phyloP scores from a whole-genome alignment of 1,140 invertebrate species.

The Coelopa frigida region DNA sequence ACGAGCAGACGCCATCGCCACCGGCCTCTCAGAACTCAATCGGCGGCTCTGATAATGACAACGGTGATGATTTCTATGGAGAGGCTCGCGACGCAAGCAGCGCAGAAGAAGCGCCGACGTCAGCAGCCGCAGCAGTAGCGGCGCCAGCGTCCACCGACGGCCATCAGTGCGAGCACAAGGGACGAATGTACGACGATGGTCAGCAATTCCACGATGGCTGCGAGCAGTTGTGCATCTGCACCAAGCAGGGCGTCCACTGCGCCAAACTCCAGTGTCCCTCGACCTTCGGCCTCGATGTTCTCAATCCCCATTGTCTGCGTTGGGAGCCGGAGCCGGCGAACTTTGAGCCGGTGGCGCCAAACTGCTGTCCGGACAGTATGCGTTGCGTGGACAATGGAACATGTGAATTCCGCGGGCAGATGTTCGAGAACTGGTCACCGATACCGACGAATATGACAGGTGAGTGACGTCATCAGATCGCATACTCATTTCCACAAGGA shows the following conservation, averaged over 20 bases:
- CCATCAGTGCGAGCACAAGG: slow-evolving; percentile 29
- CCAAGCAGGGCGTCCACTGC: slow-evolving; percentile 60
- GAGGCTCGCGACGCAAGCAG: slow-evolving; percentile 31
- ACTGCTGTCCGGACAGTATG: slow-evolving; percentile 74
- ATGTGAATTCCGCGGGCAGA: slow-evolving; percentile 59
- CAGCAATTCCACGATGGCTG: slow-evolving; percentile 74
- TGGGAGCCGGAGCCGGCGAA: slow-evolving; percentile 73
- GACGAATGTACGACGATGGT: slow-evolving; percentile 33
- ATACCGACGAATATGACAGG: slow-evolving; percentile 54
- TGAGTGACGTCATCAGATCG: too few species aligned
- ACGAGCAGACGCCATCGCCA: slow-evolving; percentile 49
- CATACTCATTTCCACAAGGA: too few species aligned
- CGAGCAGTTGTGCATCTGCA: slow-evolving; percentile 60
- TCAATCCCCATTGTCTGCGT: slow-evolving; percentile 73
- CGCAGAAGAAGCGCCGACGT: background rate
- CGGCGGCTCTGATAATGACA: slow-evolving; percentile 20
- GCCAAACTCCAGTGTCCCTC: slow-evolving; percentile 72
- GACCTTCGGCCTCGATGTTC: slow-evolving; percentile 70
- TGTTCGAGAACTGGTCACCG: slow-evolving; percentile 62
- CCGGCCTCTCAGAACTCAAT: slow-evolving; percentile 24
- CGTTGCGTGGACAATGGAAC: slow-evolving; percentile 71
- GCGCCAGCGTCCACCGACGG: background rate
- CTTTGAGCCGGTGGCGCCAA: slow-evolving; percentile 63
- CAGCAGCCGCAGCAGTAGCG: background rate
- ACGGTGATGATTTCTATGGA: slow-evolving; percentile 13